Conservation (phyloP, 2,888 invertebrate species). For the Marronus borbonicus region DNA sequence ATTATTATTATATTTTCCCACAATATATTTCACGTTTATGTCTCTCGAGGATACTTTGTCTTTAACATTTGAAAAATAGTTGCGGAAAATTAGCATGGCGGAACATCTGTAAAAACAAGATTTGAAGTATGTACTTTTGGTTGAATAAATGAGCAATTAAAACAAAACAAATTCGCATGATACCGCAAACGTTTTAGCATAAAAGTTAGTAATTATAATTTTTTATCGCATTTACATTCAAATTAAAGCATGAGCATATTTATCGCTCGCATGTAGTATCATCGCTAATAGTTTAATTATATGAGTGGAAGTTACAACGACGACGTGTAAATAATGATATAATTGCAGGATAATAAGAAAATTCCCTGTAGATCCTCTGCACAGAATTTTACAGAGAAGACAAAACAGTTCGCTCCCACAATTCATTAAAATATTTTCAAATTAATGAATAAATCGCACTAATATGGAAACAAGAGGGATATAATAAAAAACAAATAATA, state of each 20-base stretch:
- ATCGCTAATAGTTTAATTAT: slow-evolving; percentile 37
- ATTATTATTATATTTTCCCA: too few species aligned
- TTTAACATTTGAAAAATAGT: too few species aligned
- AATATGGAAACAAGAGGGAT: slow-evolving; percentile 12
- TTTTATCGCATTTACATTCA: slow-evolving; percentile 3
- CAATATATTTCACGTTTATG: too few species aligned
- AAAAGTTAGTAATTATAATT: slow-evolving; percentile 3
- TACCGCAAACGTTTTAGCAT: background rate
- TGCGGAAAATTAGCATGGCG: too few species aligned
- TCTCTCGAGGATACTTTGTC: too few species aligned
- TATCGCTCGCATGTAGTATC: slow-evolving; percentile 33
- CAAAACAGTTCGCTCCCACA: slow-evolving; percentile 28
- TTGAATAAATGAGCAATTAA: too few species aligned
- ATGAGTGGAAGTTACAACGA: slow-evolving; percentile 10
- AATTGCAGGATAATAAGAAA: slow-evolving; percentile 34
- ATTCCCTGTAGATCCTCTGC: background rate
- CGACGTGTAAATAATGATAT: slow-evolving; percentile 36
- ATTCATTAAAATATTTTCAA: slow-evolving; percentile 30
- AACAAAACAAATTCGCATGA: background rate
- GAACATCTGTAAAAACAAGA: too few species aligned
- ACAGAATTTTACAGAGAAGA: slow-evolving; percentile 20
- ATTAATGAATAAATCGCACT: slow-evolving; percentile 35
- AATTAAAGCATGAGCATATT: slow-evolving; percentile 15
- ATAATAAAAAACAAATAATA: slow-evolving; percentile 22
- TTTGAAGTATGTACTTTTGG: too few species aligned